Conservation (phyloP, 2,888 invertebrate species). For the Liopterus haemorrhoidalis region DNA sequence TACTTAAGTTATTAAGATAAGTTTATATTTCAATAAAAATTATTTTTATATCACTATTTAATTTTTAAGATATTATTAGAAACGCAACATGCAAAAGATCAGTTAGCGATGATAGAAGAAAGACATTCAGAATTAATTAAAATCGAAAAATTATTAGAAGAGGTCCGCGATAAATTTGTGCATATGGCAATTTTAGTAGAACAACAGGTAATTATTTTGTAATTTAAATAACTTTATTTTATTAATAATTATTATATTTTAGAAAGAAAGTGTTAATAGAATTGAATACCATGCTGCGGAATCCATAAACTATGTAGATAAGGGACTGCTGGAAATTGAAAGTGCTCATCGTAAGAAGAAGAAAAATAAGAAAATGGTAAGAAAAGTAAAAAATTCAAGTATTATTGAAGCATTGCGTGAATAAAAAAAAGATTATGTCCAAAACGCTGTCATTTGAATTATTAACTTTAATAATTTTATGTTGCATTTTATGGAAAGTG, state of each 20-base stretch:
- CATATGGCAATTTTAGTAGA: constrained; percentile 78
- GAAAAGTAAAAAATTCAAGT: constrained; percentile 5
- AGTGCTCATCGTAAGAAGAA: constrained; percentile 48
- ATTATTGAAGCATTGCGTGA: constrained; percentile 1
- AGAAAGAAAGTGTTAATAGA: constrained; percentile 62
- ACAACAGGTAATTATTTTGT: constrained; percentile 52
- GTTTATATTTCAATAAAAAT: no score
- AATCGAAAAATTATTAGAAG: constrained; percentile 70
- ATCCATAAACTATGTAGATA: constrained; percentile 55
- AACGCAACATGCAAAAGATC: constrained; percentile 66
- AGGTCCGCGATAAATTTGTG: constrained; percentile 75
- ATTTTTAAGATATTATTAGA: constrained; percentile 66
- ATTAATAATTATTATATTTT: constrained; percentile 32
- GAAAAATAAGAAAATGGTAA: constrained; percentile 51
- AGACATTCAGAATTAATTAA: constrained; percentile 76
- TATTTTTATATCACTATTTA: no score
- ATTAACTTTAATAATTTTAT: no score
- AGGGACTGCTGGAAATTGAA: constrained; percentile 51
- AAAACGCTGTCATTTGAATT: no score
- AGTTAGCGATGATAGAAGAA: constrained; percentile 73
- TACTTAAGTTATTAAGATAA: no score
- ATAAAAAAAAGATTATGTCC: no score
- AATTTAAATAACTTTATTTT: constrained; percentile 8
- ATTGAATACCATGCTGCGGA: constrained; percentile 61
- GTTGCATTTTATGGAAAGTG: no score